These are phyloP conservation scores for Anastatus disparis DNA, from an alignment of 1,140 invertebrate species.

Conservation along the genomic window DNA sequence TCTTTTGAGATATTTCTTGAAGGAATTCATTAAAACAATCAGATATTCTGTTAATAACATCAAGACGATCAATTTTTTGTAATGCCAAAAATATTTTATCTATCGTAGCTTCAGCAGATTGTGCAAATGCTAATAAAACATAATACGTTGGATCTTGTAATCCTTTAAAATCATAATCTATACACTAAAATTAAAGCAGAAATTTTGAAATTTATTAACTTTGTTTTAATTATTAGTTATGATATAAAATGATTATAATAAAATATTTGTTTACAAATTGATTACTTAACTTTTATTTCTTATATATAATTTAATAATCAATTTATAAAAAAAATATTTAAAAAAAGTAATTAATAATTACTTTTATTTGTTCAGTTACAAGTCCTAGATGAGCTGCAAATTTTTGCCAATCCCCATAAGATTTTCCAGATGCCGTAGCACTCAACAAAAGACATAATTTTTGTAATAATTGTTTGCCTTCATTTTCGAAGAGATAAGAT, in stretches of 20 bases:
- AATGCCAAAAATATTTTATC: constrained; percentile 52
- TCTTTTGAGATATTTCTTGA: constrained; percentile 7
- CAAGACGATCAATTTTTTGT: constrained; percentile 50
- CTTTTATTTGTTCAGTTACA: constrained; percentile 53
- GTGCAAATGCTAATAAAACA: constrained; percentile 53
- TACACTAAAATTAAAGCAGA: constrained; percentile 44
- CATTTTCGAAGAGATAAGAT: constrained; percentile 52
- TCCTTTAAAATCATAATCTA: constrained; percentile 58
- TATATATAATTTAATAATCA: too few relatives aligned
- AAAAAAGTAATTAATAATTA: constrained; percentile 38
- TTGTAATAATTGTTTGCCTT: constrained; percentile 48
- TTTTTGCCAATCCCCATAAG: constrained; percentile 54
- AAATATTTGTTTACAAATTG: background rate
- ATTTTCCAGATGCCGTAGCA: constrained; percentile 52
- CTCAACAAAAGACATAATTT: constrained; percentile 55
- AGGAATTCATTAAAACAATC: constrained; percentile 46
- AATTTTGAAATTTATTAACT: background rate
- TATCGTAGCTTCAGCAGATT: constrained; percentile 50
- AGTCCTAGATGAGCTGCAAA: constrained; percentile 52
- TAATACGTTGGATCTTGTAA: constrained; percentile 58
- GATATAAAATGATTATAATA: constrained; percentile 1
- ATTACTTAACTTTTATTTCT: background rate
- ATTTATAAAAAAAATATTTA: too few relatives aligned
- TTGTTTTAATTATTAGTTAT: background rate
- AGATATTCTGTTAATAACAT: constrained; percentile 54